Evolutionary conservation across 1,140 invertebrate genomes (phyloP).

Genomic region (Zaprionus ornatus): DNA sequence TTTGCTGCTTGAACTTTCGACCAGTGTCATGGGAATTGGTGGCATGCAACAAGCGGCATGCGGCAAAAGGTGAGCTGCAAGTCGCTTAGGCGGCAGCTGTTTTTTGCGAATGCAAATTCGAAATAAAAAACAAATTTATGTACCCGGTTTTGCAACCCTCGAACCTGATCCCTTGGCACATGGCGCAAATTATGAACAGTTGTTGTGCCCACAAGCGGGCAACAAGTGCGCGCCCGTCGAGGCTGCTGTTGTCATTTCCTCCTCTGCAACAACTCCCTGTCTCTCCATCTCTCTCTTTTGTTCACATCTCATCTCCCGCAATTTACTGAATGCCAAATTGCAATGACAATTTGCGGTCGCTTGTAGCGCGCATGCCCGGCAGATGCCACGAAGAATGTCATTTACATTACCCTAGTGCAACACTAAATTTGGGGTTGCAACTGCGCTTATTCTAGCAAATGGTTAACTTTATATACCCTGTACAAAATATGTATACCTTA

Average conservation of each 20-base stretch:
- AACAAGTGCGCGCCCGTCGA: conserved; percentile 34
- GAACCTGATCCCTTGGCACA: conserved; percentile 25
- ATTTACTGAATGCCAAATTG: conserved; percentile 39
- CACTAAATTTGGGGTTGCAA: conserved; percentile 15
- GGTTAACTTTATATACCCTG: conserved; percentile 6
- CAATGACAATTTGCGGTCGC: conserved; percentile 35
- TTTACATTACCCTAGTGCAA: not conserved
- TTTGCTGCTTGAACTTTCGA: conserved; percentile 44
- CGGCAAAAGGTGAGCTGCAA: not conserved
- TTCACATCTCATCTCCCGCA: not conserved
- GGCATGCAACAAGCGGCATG: not conserved
- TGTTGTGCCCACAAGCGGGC: conserved; percentile 19
- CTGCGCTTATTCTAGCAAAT: conserved; percentile 20
- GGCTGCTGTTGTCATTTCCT: conserved; percentile 9
- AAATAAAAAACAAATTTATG: not conserved
- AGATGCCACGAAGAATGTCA: conserved; percentile 32
- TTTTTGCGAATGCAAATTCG: conserved; percentile 38
- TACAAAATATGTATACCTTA: not conserved
- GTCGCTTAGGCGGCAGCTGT: conserved; percentile 18
- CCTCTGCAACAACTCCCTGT: not conserved
- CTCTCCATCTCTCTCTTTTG: not conserved
- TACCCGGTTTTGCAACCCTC: conserved; percentile 28
- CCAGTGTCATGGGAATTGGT: conserved; percentile 41
- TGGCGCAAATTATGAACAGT: conserved; percentile 50
- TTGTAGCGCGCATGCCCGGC: conserved; percentile 41